phyloP scores from a whole-genome alignment of 2,797 vertebrate genomes.

The Hozukius guyotensis region DNA sequence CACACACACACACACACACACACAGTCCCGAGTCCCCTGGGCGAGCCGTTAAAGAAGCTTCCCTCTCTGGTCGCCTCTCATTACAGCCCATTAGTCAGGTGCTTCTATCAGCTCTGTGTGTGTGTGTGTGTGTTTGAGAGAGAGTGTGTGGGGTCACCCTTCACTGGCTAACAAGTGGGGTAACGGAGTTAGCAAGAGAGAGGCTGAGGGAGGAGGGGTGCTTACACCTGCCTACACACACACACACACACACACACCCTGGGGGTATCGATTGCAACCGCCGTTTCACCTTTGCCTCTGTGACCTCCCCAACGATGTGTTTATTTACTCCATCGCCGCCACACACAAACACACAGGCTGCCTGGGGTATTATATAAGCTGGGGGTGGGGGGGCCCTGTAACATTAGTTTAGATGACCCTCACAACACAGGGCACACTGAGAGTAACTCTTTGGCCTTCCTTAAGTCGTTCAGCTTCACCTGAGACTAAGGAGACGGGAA shows the following conservation, averaged over 20 bases:
- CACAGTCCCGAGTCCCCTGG: conserved; percentile 59
- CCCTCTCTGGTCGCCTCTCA: conserved; percentile 89
- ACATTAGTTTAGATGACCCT: conserved; percentile 37
- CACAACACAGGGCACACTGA: background rate
- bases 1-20: conserved; percentile 77
- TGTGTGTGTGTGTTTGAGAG: conserved; percentile 12
- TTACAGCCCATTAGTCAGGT: conserved; percentile 92
- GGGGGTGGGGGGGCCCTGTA: background rate
- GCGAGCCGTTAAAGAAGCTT: conserved; percentile 86
- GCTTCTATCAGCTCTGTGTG: conserved; percentile 75
- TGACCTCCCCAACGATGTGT: conserved; percentile 88
- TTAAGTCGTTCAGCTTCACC: conserved; percentile 9
- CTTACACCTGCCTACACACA: conserved; percentile 66
- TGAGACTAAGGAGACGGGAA: background rate
- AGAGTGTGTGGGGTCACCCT: conserved; percentile 70
- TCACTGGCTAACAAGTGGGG: conserved; percentile 74
- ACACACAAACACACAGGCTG: conserved; percentile 11
- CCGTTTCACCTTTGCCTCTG: conserved; percentile 97
- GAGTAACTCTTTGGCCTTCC: background rate
- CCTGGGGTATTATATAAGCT: background rate
- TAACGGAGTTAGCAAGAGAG: conserved; percentile 70
- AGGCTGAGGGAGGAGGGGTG: conserved; percentile 40
- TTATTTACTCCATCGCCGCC: conserved; percentile 77
- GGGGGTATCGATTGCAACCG: conserved; percentile 87
- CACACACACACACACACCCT: conserved; percentile 48